Evolutionary conservation across 2,113 vertebrate species (phyloP).

Genomic region (Lanius ludovicianus): DNA sequence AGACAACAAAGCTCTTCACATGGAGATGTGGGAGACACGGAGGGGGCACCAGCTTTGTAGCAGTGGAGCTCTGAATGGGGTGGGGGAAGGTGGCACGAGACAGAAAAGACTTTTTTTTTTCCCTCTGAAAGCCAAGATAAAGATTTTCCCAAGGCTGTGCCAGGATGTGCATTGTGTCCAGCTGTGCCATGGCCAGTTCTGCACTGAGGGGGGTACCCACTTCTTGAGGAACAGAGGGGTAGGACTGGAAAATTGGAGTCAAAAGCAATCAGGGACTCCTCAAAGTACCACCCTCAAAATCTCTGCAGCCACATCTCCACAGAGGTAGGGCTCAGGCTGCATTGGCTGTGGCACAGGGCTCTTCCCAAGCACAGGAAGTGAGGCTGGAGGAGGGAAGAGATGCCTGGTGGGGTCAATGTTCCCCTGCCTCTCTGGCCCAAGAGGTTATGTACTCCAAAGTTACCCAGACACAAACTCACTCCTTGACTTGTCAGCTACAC

Average conservation of each 20-base stretch:
- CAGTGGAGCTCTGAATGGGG: neutral
- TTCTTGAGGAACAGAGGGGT: neutral
- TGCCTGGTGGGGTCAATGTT: neutral
- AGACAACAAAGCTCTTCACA: neutral
- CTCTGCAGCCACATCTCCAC: neutral
- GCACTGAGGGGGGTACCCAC: neutral
- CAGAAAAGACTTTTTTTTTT: neutral
- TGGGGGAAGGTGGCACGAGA: neutral
- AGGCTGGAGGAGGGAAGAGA: neutral
- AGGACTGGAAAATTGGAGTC: neutral
- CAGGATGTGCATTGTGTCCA: neutral
- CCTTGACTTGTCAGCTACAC: neutral
- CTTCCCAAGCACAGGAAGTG: neutral
- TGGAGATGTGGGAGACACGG: neutral
- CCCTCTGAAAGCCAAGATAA: neutral
- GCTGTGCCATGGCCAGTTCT: neutral
- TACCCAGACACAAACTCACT: neutral
- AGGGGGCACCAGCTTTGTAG: neutral
- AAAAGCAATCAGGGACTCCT: neutral
- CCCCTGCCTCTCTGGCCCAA: neutral
- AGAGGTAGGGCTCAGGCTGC: neutral
- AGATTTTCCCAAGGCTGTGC: neutral
- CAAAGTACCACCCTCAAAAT: neutral
- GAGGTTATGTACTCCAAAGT: neutral
- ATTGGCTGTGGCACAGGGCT: neutral